Evolutionary conservation across 1,140 invertebrate species (phyloP).

Genomic region (Drosophila varians): DNA sequence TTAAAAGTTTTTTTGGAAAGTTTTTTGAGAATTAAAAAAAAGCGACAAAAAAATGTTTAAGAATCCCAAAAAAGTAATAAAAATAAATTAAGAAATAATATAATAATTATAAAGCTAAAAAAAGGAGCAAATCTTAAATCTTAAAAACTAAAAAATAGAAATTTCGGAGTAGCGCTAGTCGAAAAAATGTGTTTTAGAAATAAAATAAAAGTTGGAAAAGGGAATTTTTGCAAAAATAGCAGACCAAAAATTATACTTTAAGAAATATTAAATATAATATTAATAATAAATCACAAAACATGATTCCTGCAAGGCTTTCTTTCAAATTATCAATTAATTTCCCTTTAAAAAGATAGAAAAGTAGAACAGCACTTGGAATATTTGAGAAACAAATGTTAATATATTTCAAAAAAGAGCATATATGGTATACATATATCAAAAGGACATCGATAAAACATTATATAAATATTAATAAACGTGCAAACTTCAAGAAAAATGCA

Average conservation of each 20-base stretch:
- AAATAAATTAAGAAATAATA: too few relatives aligned
- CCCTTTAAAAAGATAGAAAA: neutral
- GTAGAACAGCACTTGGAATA: neutral
- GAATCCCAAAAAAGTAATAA: too few relatives aligned
- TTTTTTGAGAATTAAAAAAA: too few relatives aligned
- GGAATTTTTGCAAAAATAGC: too few relatives aligned
- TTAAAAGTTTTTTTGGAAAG: too few relatives aligned
- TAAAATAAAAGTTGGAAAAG: too few relatives aligned
- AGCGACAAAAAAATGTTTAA: too few relatives aligned
- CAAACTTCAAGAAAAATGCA: constrained; percentile 32
- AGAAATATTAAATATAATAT: neutral
- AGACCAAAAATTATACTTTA: neutral
- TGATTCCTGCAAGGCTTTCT: neutral
- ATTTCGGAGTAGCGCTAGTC: too few relatives aligned
- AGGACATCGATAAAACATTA: constrained; percentile 21
- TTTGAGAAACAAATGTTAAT: constrained; percentile 45
- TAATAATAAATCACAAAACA: neutral
- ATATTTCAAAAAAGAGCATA: constrained; percentile 11
- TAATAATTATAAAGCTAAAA: too few relatives aligned
- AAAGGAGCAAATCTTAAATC: too few relatives aligned
- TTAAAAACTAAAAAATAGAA: too few relatives aligned
- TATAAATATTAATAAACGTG: constrained; percentile 47
- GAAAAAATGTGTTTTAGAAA: too few relatives aligned
- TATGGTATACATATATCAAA: constrained; percentile 12
- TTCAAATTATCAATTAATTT: neutral